Conservation (phyloP, 2,888 invertebrate species). For the Amphiduros pacificus region DNA sequence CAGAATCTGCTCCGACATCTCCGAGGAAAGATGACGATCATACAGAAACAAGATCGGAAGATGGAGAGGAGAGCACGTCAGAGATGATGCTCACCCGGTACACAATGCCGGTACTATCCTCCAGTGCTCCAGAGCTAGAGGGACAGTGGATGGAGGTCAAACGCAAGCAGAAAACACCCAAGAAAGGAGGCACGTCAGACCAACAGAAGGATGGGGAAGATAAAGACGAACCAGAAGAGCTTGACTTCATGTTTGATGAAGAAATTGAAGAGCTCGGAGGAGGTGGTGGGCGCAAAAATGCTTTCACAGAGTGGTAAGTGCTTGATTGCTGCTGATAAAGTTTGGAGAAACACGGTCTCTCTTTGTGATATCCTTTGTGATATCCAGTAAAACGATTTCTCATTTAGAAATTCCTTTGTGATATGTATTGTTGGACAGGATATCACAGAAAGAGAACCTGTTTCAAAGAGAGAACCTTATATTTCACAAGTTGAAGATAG, state of each 20-base stretch:
- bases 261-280: slow-evolving; percentile 71
- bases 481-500: too few species aligned
- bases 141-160: slow-evolving; percentile 68
- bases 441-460: too few species aligned
- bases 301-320: slow-evolving; percentile 55
- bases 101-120: slow-evolving; percentile 36
- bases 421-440: too few species aligned
- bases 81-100: slow-evolving; percentile 6
- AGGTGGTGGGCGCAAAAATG: slow-evolving; percentile 52
- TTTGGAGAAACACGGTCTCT: too few species aligned
- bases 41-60: background rate
- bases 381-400: too few species aligned
- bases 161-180: slow-evolving; percentile 18
- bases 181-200: too few species aligned
- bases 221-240: slow-evolving; percentile 72
- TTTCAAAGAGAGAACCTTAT: too few species aligned
- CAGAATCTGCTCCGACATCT: slow-evolving; percentile 25
- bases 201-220: background rate
- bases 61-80: background rate
- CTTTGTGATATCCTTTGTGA: too few species aligned
- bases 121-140: slow-evolving; percentile 57
- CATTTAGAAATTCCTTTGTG: too few species aligned
- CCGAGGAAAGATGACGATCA: slow-evolving; percentile 9
- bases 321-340: too few species aligned
- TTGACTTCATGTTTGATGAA: slow-evolving; percentile 97